phyloP scores from a whole-genome alignment of 1,140 invertebrate genomes.

The Aphelinus atriplicis region DNA sequence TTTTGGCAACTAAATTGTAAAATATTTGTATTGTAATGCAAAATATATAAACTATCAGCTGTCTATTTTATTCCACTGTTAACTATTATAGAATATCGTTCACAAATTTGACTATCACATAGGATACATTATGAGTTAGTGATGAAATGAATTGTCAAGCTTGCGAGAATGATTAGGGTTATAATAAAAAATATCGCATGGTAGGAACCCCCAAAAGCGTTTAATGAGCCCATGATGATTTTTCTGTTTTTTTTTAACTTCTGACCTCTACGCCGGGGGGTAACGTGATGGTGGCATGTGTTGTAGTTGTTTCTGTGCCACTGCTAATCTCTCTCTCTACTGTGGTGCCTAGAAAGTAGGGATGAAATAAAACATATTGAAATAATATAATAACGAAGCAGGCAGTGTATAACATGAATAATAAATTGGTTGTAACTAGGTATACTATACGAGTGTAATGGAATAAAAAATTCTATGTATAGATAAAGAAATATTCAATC shows the following conservation, averaged over 20 bases:
- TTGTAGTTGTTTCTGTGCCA: slow-evolving; percentile 63
- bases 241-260: slow-evolving; percentile 41
- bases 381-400: slow-evolving; percentile 23
- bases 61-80: too few relatives aligned
- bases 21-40: too few relatives aligned
- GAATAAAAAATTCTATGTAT: background rate
- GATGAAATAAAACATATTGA: slow-evolving; percentile 43
- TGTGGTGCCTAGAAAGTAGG: slow-evolving; percentile 57
- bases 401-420: background rate
- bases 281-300: slow-evolving; percentile 63
- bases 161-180: background rate
- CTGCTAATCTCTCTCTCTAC: slow-evolving; percentile 64
- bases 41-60: too few relatives aligned
- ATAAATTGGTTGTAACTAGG: background rate
- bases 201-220: slow-evolving; percentile 4
- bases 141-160: slow-evolving; percentile 7
- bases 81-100: too few relatives aligned
- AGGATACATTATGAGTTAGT: background rate
- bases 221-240: background rate
- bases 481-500: background rate
- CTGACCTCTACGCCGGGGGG: slow-evolving; percentile 64
- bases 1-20: too few relatives aligned
- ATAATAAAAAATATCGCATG: slow-evolving; percentile 2
- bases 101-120: too few relatives aligned
- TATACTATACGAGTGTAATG: background rate